phyloP scores from a whole-genome alignment of 2,797 vertebrate genomes.

The Synanceia verrucosa region DNA sequence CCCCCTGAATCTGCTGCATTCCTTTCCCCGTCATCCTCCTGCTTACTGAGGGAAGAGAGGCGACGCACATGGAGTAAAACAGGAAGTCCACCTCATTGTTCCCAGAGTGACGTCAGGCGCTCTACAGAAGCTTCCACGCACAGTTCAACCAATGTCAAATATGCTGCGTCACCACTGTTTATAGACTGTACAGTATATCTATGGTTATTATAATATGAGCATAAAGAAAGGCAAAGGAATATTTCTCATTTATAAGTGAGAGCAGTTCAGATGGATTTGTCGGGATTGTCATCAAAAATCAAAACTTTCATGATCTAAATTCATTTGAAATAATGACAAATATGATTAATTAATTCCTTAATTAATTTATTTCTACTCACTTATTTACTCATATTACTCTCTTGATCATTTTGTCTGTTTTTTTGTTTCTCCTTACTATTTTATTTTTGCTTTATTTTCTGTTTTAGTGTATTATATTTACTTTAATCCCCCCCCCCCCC shows the following conservation, averaged over 20 bases:
- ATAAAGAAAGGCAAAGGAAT: background rate
- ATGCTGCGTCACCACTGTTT: background rate
- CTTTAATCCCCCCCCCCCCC: too few relatives aligned
- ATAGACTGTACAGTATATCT: background rate
- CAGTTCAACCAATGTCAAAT: conserved; percentile 21
- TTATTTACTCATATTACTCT: too few relatives aligned
- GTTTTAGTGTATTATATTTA: too few relatives aligned
- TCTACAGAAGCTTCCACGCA: conserved; percentile 38
- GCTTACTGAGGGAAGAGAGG: conserved; percentile 6
- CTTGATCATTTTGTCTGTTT: too few relatives aligned
- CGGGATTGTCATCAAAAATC: too few relatives aligned
- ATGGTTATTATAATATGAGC: background rate
- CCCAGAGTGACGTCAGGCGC: conserved; percentile 52
- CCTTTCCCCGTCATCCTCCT: conserved; percentile 51
- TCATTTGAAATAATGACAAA: background rate
- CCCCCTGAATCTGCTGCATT: conserved; percentile 55
- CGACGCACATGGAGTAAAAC: conserved; percentile 50
- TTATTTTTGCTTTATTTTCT: too few relatives aligned
- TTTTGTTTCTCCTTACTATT: too few relatives aligned
- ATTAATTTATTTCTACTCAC: too few relatives aligned
- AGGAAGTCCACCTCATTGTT: conserved; percentile 65
- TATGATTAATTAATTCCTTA: too few relatives aligned
- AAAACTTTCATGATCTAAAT: background rate
- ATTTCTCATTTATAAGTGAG: background rate
- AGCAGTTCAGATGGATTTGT: background rate